Evolutionary conservation across 2,888 invertebrate genomes (phyloP).

Genomic region (Synergus laeviventris): DNA sequence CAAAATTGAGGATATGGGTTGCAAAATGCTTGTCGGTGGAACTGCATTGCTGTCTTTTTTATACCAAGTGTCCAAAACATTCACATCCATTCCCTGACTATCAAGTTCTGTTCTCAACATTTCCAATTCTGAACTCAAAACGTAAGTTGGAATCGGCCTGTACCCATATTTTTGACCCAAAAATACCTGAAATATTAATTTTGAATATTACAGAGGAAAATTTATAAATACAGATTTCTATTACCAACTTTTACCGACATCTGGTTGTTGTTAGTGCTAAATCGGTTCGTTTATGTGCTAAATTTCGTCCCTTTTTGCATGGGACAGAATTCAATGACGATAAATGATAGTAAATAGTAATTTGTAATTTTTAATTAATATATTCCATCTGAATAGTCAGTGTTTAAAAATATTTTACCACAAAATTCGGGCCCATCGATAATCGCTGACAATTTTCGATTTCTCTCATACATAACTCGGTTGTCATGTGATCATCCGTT

Average conservation of each 20-base stretch:
- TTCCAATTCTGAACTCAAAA: conserved; percentile 92
- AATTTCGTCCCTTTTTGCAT: background rate
- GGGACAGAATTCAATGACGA: background rate
- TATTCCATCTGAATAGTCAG: background rate
- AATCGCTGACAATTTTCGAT: conserved; percentile 97
- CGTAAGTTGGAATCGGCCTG: conserved; percentile 96
- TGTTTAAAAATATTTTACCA: conserved; percentile 78
- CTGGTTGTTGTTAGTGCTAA: background rate
- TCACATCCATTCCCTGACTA: conserved; percentile 88
- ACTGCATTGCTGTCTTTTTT: conserved; percentile 97
- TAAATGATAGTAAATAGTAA: background rate
- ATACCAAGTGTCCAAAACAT: conserved; percentile 94
- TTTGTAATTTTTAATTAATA: background rate
- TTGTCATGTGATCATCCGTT: conserved; percentile 99
- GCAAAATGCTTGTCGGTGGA: conserved; percentile 94
- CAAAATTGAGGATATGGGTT: conserved; percentile 97
- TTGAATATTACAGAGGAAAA: conserved; percentile 50
- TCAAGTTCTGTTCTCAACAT: conserved; percentile 91
- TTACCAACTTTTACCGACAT: background rate
- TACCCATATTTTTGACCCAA: conserved; percentile 99
- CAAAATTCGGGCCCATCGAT: conserved; percentile 98
- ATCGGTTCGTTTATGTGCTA: background rate
- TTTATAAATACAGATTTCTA: background rate
- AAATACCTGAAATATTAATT: conserved; percentile 82
- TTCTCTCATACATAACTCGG: conserved; percentile 98